Percentiles rank a stretch among this genome's conserved stretches.
Conservation (phyloP, 2,797 vertebrate species). For the Stomatorhinus walkeri region DNA sequence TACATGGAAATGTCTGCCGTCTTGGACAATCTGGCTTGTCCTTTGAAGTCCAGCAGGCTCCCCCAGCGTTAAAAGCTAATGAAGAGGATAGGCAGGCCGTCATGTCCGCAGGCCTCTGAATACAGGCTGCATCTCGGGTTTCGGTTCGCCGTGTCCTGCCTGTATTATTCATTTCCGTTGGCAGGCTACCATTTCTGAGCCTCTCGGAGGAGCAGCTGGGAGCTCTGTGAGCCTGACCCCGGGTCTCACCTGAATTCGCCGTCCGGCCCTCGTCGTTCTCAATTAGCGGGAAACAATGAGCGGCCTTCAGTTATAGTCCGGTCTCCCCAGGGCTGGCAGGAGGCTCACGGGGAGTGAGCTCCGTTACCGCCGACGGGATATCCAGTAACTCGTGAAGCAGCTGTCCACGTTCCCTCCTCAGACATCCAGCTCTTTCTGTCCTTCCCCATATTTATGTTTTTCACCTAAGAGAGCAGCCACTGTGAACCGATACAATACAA, state of each 20-base stretch:
- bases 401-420: not conserved
- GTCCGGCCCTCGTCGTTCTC: slow-evolving; percentile 43
- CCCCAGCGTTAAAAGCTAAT: not conserved
- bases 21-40: not conserved
- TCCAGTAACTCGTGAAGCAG: slow-evolving; percentile 9
- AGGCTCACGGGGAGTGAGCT: slow-evolving; percentile 34
- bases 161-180: slow-evolving; percentile 13
- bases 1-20: not conserved
- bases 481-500: not conserved
- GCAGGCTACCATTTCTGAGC: not conserved
- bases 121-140: not conserved
- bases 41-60: not conserved
- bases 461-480: not conserved
- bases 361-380: slow-evolving; percentile 29
- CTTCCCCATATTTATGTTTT: not conserved
- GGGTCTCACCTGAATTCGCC: slow-evolving; percentile 41
- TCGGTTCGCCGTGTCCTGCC: not conserved
- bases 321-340: slow-evolving; percentile 36
- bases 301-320: slow-evolving; percentile 44
- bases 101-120: not conserved
- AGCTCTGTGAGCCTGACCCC: slow-evolving; percentile 22
- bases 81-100: not conserved
- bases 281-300: slow-evolving; percentile 45
- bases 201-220: not conserved
- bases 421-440: not conserved